These are phyloP conservation scores for Spicauda simplicius DNA, from an alignment of 2,888 invertebrate species.

Conservation along the genomic window DNA sequence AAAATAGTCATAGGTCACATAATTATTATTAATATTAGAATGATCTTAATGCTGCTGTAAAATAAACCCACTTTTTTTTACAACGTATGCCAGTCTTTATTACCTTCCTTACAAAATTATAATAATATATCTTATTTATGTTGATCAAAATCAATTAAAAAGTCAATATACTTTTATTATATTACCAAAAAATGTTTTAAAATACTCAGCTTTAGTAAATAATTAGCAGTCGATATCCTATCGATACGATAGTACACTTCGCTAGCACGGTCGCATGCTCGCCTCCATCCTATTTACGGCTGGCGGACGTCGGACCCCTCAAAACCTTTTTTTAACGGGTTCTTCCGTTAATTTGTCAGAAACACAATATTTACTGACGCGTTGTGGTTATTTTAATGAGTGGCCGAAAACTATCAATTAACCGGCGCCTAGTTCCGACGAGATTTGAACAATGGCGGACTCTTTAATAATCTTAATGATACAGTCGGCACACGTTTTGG, in stretches of 20 bases:
- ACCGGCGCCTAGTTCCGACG: constrained; percentile 62
- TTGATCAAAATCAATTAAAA: too few relatives aligned
- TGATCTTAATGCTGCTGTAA: too few relatives aligned
- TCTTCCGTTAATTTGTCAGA: constrained; percentile 76
- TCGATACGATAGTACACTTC: constrained; percentile 16
- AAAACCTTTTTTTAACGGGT: constrained; percentile 52
- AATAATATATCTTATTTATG: too few relatives aligned
- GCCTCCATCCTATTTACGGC: constrained; percentile 44
- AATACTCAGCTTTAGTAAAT: too few relatives aligned
- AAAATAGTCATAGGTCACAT: too few relatives aligned
- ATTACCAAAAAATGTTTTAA: too few relatives aligned
- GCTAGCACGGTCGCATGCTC: not conserved
- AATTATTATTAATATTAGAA: too few relatives aligned
- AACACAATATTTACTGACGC: constrained; percentile 75
- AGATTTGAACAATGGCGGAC: constrained; percentile 55
- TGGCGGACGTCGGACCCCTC: constrained; percentile 47
- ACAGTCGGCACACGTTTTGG: constrained; percentile 22
- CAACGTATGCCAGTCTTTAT: too few relatives aligned
- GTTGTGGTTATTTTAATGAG: constrained; percentile 70
- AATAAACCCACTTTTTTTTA: too few relatives aligned
- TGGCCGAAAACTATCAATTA: constrained; percentile 75
- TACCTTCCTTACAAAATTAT: too few relatives aligned
- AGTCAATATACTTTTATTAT: too few relatives aligned
- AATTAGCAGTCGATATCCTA: not conserved
- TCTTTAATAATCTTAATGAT: constrained; percentile 42